These are phyloP conservation scores for Petrophora chlorosata DNA, from an alignment of 2,888 invertebrate species.

Conservation along the genomic window DNA sequence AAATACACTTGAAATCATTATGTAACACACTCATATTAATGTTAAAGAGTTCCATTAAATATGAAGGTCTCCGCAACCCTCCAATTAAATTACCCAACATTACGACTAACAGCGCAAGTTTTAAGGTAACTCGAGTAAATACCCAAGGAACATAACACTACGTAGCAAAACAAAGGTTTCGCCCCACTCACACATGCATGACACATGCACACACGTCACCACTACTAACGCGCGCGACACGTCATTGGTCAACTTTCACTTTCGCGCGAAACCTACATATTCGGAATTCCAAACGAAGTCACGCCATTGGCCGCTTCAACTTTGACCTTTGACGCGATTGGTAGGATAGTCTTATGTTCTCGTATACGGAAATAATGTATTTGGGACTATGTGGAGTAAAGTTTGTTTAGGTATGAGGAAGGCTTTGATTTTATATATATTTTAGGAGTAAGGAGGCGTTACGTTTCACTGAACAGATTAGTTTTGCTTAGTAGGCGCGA, in stretches of 20 bases:
- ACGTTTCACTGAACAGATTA: constrained; percentile 1
- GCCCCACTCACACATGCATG: constrained; percentile 39
- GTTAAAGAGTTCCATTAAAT: background rate
- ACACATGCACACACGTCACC: constrained; percentile 54
- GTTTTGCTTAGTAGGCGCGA: background rate
- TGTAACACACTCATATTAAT: background rate
- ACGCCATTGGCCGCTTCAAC: constrained; percentile 62
- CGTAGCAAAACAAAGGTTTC: constrained; percentile 31
- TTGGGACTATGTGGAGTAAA: constrained; percentile 30
- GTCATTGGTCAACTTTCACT: constrained; percentile 78
- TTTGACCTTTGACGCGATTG: constrained; percentile 75
- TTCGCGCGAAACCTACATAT: constrained; percentile 77
- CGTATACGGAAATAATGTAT: constrained; percentile 38
- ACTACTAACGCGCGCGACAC: constrained; percentile 50
- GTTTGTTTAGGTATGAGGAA: constrained; percentile 32
- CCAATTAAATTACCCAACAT: constrained; percentile 15
- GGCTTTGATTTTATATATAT: constrained; percentile 37
- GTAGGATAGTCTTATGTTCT: constrained; percentile 41
- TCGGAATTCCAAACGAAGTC: constrained; percentile 64
- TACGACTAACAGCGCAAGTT: constrained; percentile 16
- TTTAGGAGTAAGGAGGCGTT: constrained; percentile 34
- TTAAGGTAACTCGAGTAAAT: constrained; percentile 15
- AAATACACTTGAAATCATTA: background rate
- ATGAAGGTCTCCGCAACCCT: background rate
- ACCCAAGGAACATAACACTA: constrained; percentile 21